phyloP scores from a whole-genome alignment of 1,140 invertebrate genomes.

The Himalopsyche phryganea region DNA sequence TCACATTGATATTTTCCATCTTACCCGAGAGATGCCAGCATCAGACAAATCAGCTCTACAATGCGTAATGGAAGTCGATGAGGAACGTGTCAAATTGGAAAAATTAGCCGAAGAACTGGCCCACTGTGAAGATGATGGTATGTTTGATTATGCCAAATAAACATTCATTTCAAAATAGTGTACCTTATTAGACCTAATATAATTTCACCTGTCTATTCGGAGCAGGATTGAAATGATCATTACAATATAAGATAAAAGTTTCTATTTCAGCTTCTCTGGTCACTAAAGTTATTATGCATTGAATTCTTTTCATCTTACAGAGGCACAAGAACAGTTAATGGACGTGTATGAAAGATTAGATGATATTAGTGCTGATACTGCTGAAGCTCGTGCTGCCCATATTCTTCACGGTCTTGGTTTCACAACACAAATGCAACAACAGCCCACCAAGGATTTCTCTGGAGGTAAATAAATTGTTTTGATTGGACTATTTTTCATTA shows the following conservation, averaged over 20 bases:
- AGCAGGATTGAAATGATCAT: too few species aligned
- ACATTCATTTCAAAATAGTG: constrained; percentile 7
- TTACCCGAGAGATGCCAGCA: constrained; percentile 94
- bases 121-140: constrained; percentile 80
- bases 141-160: constrained; percentile 5
- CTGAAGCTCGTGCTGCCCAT: constrained; percentile 87
- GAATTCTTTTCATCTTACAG: constrained; percentile 52
- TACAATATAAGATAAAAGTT: too few species aligned
- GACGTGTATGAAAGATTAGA: constrained; percentile 98
- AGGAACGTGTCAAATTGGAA: constrained; percentile 88
- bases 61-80: constrained; percentile 98
- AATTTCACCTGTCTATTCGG: too few species aligned
- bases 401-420: constrained; percentile 98
- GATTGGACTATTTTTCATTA: constrained; percentile 11
- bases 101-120: constrained; percentile 88
- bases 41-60: constrained; percentile 89
- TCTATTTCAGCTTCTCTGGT: too few species aligned
- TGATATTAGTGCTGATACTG: constrained; percentile 93
- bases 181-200: too few species aligned
- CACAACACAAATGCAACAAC: constrained; percentile 88
- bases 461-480: constrained; percentile 60
- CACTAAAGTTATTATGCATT: too few species aligned
- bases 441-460: constrained; percentile 91
- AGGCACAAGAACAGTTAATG: constrained; percentile 92
- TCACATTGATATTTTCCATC: constrained; percentile 96